Base-by-base conservation (phyloP, 2,888 invertebrate species). In the Autographa gamma region DNA sequence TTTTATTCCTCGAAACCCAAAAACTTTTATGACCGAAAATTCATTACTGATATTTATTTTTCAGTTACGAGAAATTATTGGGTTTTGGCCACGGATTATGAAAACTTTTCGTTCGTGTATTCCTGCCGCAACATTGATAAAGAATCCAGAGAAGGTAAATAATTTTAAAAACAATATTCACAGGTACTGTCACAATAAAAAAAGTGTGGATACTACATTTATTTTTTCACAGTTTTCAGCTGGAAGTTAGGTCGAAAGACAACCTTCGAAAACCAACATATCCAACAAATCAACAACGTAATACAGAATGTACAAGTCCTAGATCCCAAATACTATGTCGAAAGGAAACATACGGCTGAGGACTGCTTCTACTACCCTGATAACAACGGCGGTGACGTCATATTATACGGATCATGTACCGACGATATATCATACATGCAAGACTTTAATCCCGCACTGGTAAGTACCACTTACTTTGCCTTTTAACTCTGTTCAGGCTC, bases 61-160 rank as follows among this genome's bases (percentile, higher is more conserved):
- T 8, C 83, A 93, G 92, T 84, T 11, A 84, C 86, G 2, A 82
- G 85, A 0, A 82, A 89, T 14, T 93, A 92, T 69, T 93, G 93
- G 92, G 88, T 93, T 3, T 73, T 93, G 38, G 86, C 94, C 16
- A 97, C 97, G 0, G 97, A 97, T 88, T 97, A 97, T 85, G 86
- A 85, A 0, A 92, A 92, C 63, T 97, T 96, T 82, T 93, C 97
- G 0, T 94, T 97, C 0, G 96, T 97, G 0, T 97, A 97, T 93
- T 96, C 97, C 25, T 97, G 97, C 84, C 86, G 87, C 8, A 95
- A 97, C 77, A 87, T 96, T 41, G 89, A 94, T 72, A 69, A 72
- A 0, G 89, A 91, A 60, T 75, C 77, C 48, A 88, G 87, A 77
- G 86, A 88, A 87, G 92, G 93, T 93, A 85, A 13, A 19, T 48